Evolutionary conservation across 2,888 invertebrate species (phyloP).

Genomic region (Apotomis capreana): DNA sequence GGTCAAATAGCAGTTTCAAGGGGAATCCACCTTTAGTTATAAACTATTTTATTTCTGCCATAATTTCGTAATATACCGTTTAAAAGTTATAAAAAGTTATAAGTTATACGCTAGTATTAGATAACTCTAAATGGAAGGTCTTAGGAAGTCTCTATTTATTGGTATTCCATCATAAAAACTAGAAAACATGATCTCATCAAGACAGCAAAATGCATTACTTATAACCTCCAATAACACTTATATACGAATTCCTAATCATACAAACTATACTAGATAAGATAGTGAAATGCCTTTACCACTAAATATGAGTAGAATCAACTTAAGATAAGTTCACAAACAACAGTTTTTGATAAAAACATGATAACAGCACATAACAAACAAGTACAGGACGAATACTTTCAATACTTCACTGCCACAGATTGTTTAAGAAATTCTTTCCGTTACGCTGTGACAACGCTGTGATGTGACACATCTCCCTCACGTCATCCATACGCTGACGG

Average conservation of each 20-base stretch:
- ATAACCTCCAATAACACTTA: constrained; percentile 72
- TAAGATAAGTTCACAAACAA: constrained; percentile 74
- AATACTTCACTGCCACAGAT: constrained; percentile 40
- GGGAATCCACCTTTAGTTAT: constrained; percentile 19
- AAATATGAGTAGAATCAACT: constrained; percentile 69
- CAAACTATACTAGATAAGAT: constrained; percentile 68
- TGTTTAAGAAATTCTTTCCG: constrained; percentile 37
- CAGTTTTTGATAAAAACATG: constrained; percentile 82
- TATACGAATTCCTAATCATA: constrained; percentile 58
- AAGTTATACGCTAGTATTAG: neutral
- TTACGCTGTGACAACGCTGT: constrained; percentile 5
- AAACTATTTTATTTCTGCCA: constrained; percentile 16
- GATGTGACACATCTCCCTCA: constrained; percentile 28
- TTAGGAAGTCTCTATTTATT: constrained; percentile 40
- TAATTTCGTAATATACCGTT: neutral
- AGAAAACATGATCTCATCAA: constrained; percentile 69
- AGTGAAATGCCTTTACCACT: constrained; percentile 73
- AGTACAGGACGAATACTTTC: constrained; percentile 38
- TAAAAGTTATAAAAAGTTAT: constrained; percentile 10
- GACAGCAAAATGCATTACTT: constrained; percentile 51
- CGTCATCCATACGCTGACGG: constrained; percentile 18
- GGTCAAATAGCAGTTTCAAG: constrained; percentile 37
- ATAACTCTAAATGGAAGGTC: constrained; percentile 29
- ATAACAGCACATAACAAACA: constrained; percentile 68
- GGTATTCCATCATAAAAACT: constrained; percentile 66